phyloP scores from a whole-genome alignment of 2,888 invertebrate species.

The Hirtodrosophila cameraria region DNA sequence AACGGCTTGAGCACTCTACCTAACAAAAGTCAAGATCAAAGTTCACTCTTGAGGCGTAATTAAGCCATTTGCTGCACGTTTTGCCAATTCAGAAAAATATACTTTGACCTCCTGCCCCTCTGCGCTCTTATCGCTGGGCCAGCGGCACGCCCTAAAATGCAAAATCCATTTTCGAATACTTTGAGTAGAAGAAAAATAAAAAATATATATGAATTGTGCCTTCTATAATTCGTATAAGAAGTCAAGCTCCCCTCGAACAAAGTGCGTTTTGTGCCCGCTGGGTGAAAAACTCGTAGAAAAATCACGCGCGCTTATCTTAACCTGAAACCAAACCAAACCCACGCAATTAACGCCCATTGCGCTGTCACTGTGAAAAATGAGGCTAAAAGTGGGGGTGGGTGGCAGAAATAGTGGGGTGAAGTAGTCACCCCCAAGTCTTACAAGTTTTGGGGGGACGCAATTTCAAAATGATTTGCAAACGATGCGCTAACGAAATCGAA shows the following conservation, averaged over 20 bases:
- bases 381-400: slow-evolving; percentile 9
- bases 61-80: slow-evolving; percentile 77
- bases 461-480: slow-evolving; percentile 77
- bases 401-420: no score
- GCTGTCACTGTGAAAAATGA: slow-evolving; percentile 75
- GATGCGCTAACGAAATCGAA: slow-evolving; percentile 73
- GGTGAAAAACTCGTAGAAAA: slow-evolving; percentile 76
- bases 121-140: slow-evolving; percentile 59
- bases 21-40: slow-evolving; percentile 65
- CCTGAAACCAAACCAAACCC: slow-evolving; percentile 79
- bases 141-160: slow-evolving; percentile 58
- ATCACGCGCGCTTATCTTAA: slow-evolving; percentile 82
- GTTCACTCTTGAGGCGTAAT: slow-evolving; percentile 66
- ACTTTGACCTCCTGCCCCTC: slow-evolving; percentile 43
- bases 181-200: slow-evolving; percentile 20
- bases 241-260: slow-evolving; percentile 34
- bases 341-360: slow-evolving; percentile 82
- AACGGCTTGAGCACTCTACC: slow-evolving; percentile 23
- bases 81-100: slow-evolving; percentile 73
- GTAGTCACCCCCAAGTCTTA: slow-evolving; percentile 49
- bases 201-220: slow-evolving; percentile 34
- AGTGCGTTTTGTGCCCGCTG: slow-evolving; percentile 58
- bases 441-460: slow-evolving; percentile 49
- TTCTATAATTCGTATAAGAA: slow-evolving; percentile 32
- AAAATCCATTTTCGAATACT: slow-evolving; percentile 53